These are phyloP conservation scores for Phylloscopus collybita DNA, from an alignment of 2,797 vertebrate genomes.

Conservation along the genomic window DNA sequence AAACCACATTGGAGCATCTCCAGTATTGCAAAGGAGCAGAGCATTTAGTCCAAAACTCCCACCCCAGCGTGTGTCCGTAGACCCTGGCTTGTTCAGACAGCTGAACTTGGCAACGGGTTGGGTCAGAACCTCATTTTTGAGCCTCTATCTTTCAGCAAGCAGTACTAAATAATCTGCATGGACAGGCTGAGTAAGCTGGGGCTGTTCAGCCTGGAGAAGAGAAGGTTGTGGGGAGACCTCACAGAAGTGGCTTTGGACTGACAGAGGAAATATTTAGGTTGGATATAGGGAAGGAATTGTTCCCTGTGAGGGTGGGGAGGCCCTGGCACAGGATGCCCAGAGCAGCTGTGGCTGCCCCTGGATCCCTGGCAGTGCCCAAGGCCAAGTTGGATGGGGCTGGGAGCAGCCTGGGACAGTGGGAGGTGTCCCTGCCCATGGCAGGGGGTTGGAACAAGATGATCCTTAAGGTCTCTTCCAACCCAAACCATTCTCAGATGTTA, in stretches of 20 bases:
- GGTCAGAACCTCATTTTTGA: not conserved
- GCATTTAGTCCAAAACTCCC: not conserved
- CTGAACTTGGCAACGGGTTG: not conserved
- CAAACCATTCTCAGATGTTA: not conserved
- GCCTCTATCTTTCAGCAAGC: not conserved
- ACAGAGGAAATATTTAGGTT: not conserved
- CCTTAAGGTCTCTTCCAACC: not conserved
- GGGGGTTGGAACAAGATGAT: fast-evolving
- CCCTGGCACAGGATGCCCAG: not conserved
- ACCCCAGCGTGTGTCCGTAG: fast-evolving
- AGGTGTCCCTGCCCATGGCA: not conserved
- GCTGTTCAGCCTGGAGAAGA: not conserved
- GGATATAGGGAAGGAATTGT: not conserved
- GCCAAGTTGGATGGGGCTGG: fast-evolving
- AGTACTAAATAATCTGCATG: not conserved
- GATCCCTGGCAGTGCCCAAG: not conserved
- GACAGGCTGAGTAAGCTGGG: not conserved
- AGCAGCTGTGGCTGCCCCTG: not conserved
- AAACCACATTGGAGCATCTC: not conserved
- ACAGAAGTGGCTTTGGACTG: not conserved
- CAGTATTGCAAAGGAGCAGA: not conserved
- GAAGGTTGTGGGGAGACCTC: not conserved
- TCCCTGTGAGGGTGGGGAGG: fast-evolving
- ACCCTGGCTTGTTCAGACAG: not conserved
- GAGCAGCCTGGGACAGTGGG: fast-evolving